phyloP scores from a whole-genome alignment of 1,140 invertebrate genomes.

The Macrobrachium rosenbergii region DNA sequence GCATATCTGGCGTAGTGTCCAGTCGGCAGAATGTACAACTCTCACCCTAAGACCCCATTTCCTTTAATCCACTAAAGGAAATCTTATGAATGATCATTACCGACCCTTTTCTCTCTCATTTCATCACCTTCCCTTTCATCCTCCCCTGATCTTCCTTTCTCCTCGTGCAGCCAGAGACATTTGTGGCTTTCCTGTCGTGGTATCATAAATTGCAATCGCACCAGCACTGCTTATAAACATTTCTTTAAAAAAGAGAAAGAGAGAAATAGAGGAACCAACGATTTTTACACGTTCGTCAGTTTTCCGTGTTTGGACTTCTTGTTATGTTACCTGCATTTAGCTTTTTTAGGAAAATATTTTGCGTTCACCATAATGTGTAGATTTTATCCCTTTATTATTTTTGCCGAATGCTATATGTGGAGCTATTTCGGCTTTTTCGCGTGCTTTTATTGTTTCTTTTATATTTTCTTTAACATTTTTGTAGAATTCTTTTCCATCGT shows the following conservation, averaged over 20 bases:
- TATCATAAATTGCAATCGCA: constrained; percentile 49
- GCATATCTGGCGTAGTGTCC: too few species aligned
- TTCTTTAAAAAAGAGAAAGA: neutral
- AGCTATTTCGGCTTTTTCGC: neutral
- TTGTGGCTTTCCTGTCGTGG: neutral
- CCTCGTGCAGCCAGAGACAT: neutral
- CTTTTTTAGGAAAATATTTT: too few species aligned
- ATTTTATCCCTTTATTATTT: neutral
- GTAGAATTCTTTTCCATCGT: neutral
- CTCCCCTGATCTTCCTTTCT: neutral
- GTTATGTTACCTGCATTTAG: neutral
- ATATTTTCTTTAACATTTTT: neutral
- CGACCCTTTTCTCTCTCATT: neutral
- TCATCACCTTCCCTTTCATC: neutral
- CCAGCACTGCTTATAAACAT: constrained; percentile 18
- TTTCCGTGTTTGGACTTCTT: neutral
- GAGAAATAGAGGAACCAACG: too few species aligned
- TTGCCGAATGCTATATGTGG: neutral
- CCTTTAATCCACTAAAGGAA: neutral
- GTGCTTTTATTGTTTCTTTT: neutral
- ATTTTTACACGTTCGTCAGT: too few species aligned
- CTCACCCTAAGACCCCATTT: neutral
- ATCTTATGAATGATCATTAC: too few species aligned
- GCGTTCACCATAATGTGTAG: too few species aligned
- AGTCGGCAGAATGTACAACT: too few species aligned